These are phyloP conservation scores for Ondatra zibethicus DNA, from an alignment of 2,113 vertebrate species.

Conservation along the genomic window DNA sequence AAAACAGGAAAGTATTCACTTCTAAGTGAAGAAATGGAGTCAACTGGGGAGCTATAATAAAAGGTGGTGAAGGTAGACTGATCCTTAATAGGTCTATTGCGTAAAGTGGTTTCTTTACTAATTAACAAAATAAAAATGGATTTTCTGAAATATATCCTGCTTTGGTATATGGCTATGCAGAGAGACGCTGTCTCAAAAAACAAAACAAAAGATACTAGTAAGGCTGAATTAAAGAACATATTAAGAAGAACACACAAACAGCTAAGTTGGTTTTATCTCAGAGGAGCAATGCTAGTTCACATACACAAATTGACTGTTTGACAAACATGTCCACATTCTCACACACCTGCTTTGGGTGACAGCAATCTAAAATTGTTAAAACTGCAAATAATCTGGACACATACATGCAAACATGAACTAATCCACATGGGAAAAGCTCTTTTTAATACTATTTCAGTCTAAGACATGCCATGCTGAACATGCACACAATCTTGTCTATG, in stretches of 20 bases:
- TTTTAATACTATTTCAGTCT: background rate
- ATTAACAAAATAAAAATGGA: background rate
- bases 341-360: background rate
- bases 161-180: background rate
- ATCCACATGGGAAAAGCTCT: background rate
- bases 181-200: background rate
- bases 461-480: background rate
- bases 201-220: background rate
- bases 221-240: background rate
- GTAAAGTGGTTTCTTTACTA: background rate
- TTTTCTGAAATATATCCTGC: background rate
- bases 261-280: background rate
- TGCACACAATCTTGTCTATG: background rate
- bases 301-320: background rate
- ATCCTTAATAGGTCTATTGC: background rate
- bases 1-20: background rate
- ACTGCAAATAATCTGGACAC: background rate
- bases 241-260: background rate
- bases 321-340: slow-evolving; percentile 16
- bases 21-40: background rate
- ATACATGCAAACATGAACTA: background rate
- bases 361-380: slow-evolving; percentile 35
- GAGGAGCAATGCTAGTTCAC: background rate
- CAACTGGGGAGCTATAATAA: background rate
- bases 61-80: background rate